These are phyloP conservation scores for Doryteuthis pealeii DNA, from an alignment of 1,140 invertebrate species.

Conservation along the genomic window DNA sequence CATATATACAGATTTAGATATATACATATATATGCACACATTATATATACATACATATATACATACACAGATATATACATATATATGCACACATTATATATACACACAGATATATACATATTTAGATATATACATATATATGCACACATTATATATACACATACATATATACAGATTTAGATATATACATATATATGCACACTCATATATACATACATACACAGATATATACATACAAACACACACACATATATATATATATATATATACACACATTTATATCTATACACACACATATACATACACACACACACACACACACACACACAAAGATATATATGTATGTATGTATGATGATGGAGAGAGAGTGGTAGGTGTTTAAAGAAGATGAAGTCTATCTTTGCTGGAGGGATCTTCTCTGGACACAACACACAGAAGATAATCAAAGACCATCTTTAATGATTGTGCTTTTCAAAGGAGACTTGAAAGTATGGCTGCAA, in stretches of 20 bases:
- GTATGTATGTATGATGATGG: background rate
- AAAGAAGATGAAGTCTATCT: background rate
- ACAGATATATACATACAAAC: no score
- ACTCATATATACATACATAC: background rate
- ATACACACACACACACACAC: background rate
- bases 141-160: no score
- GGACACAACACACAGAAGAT: no score
- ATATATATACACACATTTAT: no score
- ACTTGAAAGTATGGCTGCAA: no score
- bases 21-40: background rate
- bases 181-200: background rate
- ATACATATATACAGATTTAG: background rate
- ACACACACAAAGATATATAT: no score
- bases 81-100: no score
- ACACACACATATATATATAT: no score
- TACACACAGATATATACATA: background rate
- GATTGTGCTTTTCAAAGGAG: no score
- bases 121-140: no score
- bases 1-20: background rate
- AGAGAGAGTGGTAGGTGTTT: background rate
- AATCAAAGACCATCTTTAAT: no score
- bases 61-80: background rate
- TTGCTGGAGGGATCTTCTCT: no score
- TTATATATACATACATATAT: background rate
- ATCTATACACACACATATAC: background rate